phyloP scores from a whole-genome alignment of 2,888 invertebrate species.

The Dugesia japonica region DNA sequence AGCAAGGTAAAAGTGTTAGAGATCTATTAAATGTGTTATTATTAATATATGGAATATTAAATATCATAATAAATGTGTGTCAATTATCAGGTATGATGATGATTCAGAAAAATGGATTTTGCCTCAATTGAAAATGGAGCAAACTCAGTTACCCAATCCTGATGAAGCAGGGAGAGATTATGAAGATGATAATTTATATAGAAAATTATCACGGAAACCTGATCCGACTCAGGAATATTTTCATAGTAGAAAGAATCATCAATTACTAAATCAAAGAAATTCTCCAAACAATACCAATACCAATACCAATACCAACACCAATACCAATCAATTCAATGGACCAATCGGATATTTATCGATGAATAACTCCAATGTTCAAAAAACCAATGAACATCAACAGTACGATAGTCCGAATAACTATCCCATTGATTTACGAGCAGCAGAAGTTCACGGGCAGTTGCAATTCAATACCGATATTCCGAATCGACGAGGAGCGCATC shows the following conservation, averaged over 20 bases:
- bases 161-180: background rate
- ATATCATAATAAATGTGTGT: too few species aligned
- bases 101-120: slow-evolving; percentile 59
- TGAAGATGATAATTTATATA: slow-evolving; percentile 30
- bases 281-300: background rate
- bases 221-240: slow-evolving; percentile 31
- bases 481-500: background rate
- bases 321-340: background rate
- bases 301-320: background rate
- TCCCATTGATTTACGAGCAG: slow-evolving; percentile 39
- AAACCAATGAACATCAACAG: background rate
- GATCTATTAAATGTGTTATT: background rate
- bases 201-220: slow-evolving; percentile 27
- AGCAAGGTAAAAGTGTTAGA: slow-evolving; percentile 38
- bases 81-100: slow-evolving; percentile 58
- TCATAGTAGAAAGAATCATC: slow-evolving; percentile 24
- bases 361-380: slow-evolving; percentile 1
- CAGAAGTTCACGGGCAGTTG: slow-evolving; percentile 42
- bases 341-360: background rate
- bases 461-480: slow-evolving; percentile 34
- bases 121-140: slow-evolving; percentile 56
- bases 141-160: slow-evolving; percentile 55
- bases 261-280: slow-evolving; percentile 11
- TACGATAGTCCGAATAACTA: background rate
- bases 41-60: background rate